These are phyloP conservation scores for Antheraea assamensis DNA, from an alignment of 2,888 invertebrate genomes.

Conservation along the genomic window DNA sequence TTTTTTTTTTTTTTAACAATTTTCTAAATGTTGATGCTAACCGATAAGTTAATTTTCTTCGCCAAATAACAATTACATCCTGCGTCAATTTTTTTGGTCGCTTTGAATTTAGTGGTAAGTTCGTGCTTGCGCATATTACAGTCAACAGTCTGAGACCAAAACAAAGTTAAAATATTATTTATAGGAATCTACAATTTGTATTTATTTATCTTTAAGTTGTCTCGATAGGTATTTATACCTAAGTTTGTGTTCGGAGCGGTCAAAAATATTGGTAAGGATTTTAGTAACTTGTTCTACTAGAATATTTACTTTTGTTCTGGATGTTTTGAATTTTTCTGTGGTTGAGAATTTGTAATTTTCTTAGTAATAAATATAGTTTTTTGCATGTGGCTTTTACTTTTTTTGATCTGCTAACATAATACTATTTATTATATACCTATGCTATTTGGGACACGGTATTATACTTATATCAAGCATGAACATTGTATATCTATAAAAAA, in stretches of 20 bases:
- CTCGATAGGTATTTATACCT: no score
- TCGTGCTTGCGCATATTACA: no score
- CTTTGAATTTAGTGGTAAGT: no score
- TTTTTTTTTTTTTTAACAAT: neutral
- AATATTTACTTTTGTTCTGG: neutral
- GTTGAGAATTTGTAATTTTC: neutral
- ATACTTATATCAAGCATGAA: neutral
- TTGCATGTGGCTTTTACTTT: slow-evolving; percentile 34
- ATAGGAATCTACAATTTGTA: no score
- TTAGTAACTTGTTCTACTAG: neutral
- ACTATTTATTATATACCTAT: neutral
- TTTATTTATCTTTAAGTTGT: no score
- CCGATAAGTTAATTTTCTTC: neutral
- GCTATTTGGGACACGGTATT: neutral
- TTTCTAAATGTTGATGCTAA: neutral
- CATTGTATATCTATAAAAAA: neutral
- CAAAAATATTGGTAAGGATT: no score
- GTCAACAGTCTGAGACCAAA: no score
- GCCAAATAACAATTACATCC: neutral
- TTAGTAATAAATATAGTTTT: slow-evolving; percentile 29
- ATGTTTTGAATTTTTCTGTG: neutral
- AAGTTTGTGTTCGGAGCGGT: no score
- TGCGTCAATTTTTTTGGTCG: neutral
- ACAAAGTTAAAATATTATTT: no score
- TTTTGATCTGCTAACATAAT: slow-evolving; percentile 16